A percentile compares a stretch with the other conserved stretches of the same genome.
Conservation (phyloP, 1,140 invertebrate genomes). For the Schlechtendalia chinensis region DNA sequence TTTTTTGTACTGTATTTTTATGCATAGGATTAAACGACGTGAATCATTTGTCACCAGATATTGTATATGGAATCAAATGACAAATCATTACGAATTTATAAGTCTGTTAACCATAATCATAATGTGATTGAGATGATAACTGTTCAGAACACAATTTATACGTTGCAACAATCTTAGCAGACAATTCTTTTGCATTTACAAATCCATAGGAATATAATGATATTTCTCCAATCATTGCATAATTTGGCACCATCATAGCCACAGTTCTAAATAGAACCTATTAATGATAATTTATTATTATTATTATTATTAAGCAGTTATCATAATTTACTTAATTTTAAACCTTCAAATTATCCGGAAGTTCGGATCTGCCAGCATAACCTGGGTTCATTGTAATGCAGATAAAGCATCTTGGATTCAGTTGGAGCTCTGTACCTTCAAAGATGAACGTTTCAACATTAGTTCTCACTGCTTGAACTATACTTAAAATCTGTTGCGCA, state of each 20-base stretch:
- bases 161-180: slow-evolving; percentile 85
- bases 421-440: slow-evolving; percentile 76
- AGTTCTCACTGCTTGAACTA: slow-evolving; percentile 74
- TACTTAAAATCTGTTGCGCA: slow-evolving; percentile 79
- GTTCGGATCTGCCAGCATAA: slow-evolving; percentile 80
- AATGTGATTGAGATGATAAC: slow-evolving; percentile 81
- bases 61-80: no score
- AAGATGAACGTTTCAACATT: slow-evolving; percentile 73
- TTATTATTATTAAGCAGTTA: background rate
- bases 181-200: slow-evolving; percentile 72
- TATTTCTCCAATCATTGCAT: slow-evolving; percentile 87
- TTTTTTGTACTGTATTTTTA: no score
- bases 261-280: slow-evolving; percentile 84
- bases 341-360: slow-evolving; percentile 85
- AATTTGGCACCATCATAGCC: slow-evolving; percentile 95
- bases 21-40: no score
- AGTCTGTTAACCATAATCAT: slow-evolving; percentile 72
- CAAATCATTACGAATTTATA: background rate
- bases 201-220: slow-evolving; percentile 88
- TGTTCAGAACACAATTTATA: slow-evolving; percentile 88
- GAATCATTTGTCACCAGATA: no score
- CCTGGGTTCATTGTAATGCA: slow-evolving; percentile 95
- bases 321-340: slow-evolving; percentile 45
- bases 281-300: background rate
- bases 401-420: slow-evolving; percentile 81